Evolutionary conservation across 2,113 vertebrate species (phyloP).

Genomic region (Dryoscopus gambensis): DNA sequence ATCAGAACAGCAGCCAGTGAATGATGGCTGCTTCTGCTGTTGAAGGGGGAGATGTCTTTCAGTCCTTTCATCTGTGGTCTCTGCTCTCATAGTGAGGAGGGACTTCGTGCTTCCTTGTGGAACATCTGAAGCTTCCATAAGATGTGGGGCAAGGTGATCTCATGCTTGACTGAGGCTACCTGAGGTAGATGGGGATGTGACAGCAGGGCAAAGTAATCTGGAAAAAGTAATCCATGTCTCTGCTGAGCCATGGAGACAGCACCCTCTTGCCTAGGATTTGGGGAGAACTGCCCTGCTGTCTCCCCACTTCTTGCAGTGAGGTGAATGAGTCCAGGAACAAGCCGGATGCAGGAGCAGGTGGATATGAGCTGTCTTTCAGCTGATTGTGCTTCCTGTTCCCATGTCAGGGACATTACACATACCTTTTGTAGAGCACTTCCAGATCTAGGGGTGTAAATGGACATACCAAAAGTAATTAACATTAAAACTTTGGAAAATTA

Average conservation of each 20-base stretch:
- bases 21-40: neutral
- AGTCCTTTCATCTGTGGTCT: neutral
- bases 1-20: neutral
- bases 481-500: neutral
- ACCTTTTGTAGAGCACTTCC: neutral
- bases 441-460: neutral
- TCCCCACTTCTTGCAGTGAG: neutral
- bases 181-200: neutral
- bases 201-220: neutral
- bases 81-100: neutral
- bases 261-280: neutral
- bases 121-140: neutral
- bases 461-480: neutral
- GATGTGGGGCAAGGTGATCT: neutral
- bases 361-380: neutral
- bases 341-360: neutral
- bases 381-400: rapidly evolving
- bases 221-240: rapidly evolving
- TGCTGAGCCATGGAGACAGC: neutral
- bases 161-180: neutral
- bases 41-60: neutral
- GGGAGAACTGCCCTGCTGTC: neutral
- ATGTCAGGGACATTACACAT: rapidly evolving
- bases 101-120: neutral
- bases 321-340: neutral